phyloP scores from a whole-genome alignment of 2,113 vertebrate species.

The Apteryx mantelli region DNA sequence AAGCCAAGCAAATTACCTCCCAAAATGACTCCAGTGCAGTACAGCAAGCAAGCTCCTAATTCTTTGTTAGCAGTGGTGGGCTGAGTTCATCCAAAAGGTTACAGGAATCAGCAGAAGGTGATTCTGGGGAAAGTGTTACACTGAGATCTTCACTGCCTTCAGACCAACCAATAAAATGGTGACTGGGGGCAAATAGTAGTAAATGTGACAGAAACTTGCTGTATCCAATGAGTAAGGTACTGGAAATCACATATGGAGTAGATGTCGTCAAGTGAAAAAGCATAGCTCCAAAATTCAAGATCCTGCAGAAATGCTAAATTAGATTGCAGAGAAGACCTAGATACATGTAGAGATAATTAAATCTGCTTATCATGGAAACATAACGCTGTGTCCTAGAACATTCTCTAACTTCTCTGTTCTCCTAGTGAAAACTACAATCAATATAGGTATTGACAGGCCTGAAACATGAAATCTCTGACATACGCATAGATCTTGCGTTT shows the following conservation, averaged over 20 bases:
- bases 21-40: background rate
- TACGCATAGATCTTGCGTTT: background rate
- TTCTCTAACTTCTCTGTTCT: background rate
- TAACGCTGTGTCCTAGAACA: background rate
- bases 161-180: background rate
- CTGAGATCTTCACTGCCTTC: background rate
- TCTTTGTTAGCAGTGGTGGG: background rate
- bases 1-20: background rate
- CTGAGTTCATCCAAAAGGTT: background rate
- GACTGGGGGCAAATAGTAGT: background rate
- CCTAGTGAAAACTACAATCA: background rate
- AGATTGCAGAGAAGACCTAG: background rate
- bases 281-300: background rate
- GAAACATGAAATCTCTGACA: background rate
- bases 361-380: background rate
- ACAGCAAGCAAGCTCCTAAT: background rate
- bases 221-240: background rate
- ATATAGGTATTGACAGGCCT: background rate
- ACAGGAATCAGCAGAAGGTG: background rate
- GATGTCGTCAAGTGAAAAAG: background rate
- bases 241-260: background rate
- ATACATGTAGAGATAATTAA: background rate
- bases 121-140: background rate
- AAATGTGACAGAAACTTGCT: background rate
- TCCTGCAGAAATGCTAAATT: background rate